Evolutionary conservation across 2,888 invertebrate species (phyloP).

Genomic region (Archips crataeganus): DNA sequence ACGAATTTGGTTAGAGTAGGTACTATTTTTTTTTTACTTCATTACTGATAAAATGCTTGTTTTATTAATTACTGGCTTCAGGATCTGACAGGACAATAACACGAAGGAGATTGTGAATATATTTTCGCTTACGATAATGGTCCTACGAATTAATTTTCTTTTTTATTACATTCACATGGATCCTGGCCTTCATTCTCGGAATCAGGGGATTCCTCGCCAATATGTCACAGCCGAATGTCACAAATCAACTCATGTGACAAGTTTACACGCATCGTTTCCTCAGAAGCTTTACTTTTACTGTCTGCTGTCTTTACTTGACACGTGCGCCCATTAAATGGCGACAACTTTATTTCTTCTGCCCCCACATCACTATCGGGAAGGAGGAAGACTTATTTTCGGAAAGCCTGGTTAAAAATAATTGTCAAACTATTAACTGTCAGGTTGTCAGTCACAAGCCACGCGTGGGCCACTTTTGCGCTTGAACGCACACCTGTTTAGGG

Average conservation of each 20-base stretch:
- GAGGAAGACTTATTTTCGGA: constrained; percentile 9
- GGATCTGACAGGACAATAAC: no score
- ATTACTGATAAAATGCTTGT: no score
- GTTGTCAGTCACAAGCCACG: constrained; percentile 73
- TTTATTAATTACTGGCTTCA: no score
- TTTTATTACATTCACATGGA: not conserved
- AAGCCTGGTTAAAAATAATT: not conserved
- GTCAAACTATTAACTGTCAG: constrained; percentile 55
- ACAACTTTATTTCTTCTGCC: constrained; percentile 38
- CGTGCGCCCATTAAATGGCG: constrained; percentile 53
- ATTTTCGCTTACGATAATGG: no score
- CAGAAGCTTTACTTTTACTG: constrained; percentile 57
- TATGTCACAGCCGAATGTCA: constrained; percentile 43
- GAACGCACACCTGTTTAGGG: constrained; percentile 73
- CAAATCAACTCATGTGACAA: constrained; percentile 46
- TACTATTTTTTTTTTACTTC: no score
- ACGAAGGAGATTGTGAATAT: no score
- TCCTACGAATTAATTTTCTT: not conserved
- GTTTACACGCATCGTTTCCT: constrained; percentile 58
- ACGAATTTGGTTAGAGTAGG: not conserved
- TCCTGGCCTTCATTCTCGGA: not conserved
- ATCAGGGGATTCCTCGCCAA: constrained; percentile 23
- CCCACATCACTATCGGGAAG: constrained; percentile 50
- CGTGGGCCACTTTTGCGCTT: constrained; percentile 76
- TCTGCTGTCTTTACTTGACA: constrained; percentile 58